Conservation (phyloP, 2,113 vertebrate species). For the Seriola dumerili region DNA sequence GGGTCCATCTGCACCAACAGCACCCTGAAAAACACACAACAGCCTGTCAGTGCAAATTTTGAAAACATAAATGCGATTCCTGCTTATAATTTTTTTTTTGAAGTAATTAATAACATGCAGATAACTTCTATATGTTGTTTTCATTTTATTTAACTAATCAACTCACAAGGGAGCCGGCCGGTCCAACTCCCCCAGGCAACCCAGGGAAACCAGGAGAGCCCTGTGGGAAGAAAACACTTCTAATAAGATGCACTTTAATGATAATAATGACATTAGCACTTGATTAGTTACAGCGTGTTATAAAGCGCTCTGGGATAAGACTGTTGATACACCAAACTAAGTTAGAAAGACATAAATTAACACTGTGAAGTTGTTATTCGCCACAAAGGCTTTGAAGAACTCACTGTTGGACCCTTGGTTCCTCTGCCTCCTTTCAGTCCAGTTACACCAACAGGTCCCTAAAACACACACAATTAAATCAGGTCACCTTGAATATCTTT, state of each 20-base stretch:
- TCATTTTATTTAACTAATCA: neutral
- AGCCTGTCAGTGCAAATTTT: neutral
- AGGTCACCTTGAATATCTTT: too few species aligned
- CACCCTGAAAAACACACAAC: slow-evolving; percentile 84
- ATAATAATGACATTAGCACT: neutral
- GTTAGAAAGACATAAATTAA: neutral
- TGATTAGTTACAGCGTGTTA: too few species aligned
- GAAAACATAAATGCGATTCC: neutral
- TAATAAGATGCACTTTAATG: neutral
- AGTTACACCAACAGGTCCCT: slow-evolving; percentile 93
- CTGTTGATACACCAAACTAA: too few species aligned
- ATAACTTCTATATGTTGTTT: neutral
- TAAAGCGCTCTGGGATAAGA: neutral
- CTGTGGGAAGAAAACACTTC: slow-evolving; percentile 73
- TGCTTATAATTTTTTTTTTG: neutral
- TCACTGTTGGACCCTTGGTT: slow-evolving; percentile 94
- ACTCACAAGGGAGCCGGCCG: slow-evolving; percentile 92
- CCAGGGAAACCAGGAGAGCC: slow-evolving; percentile 97
- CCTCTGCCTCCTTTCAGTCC: slow-evolving; percentile 97
- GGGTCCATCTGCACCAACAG: slow-evolving; percentile 90
- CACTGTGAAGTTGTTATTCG: neutral
- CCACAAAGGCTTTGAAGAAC: slow-evolving; percentile 55
- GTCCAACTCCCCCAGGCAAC: slow-evolving; percentile 93
- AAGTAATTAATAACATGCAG: too few species aligned
- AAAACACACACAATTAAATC: slow-evolving; percentile 8